Evolutionary conservation across 2,888 invertebrate genomes (phyloP), one percentile per base, ranked within the genome.

Genomic region (Ennomos erosarius): DNA sequence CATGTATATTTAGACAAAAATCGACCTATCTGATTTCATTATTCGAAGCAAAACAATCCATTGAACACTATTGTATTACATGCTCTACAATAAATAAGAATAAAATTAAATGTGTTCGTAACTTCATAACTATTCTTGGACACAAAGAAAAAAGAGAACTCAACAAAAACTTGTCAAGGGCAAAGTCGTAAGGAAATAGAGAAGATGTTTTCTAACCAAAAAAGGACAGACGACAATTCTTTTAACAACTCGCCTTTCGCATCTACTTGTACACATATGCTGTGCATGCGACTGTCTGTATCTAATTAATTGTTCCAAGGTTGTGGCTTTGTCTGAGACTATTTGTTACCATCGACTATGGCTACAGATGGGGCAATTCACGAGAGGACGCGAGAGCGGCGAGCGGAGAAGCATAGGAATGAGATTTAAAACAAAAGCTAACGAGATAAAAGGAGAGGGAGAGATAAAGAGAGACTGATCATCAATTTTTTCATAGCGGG

Each of bases 291-390:
- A 69, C 75, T 76, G 70, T 75, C 79, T 82, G 89, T 85, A 88
- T 88, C 78, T 85, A 82, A 89, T 90, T 90, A 88, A 82, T 85
- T 75, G 78, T 67, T 47, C 62, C 88, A 90, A 89, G 88, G 90
- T 64, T 78, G 59, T 58, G 68, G 79, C 85, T 84, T 85, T 88
- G 87, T 88, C 82, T 84, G 74, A 68, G 73, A 77, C 79, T 79
- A 82, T 84, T 82, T 79, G 82, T 82, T 79, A 71, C 77, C 77
- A 80, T 76, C 73, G 74, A 70, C 65, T 79, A 75, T 79, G 70
- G 71, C 51, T 64, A 55, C 55, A 43, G 49, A 43, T 55, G 9
- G 67, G 45, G 39, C 38, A 66, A 64, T 64, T 0, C 8, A 63
- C 33, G 55, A 48, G 64, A 53, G 16, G 8, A 4, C 36, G 57